Evolutionary conservation across 1,140 invertebrate species (phyloP), one percentile per base, ranked within the genome.

Genomic region (Papilio glaucus): DNA sequence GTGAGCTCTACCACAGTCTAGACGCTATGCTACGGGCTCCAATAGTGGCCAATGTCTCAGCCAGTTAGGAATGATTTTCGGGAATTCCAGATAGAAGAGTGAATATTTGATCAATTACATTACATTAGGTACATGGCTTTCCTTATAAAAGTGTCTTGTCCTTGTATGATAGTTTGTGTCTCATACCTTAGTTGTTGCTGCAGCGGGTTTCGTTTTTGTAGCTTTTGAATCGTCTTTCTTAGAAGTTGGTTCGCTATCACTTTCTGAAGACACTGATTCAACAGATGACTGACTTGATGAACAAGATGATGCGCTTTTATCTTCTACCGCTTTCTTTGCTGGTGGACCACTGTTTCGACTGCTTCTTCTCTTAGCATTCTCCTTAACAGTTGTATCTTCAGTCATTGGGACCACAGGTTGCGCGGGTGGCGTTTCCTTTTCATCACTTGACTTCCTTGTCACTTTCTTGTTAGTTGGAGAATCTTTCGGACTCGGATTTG

Each of bases 361-460:
- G 0, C 82, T 85, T 71, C 83, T 84, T 67, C 88, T 82, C 74
- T 93, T 93, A 18, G 83, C 82, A 75, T 86, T 92, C 10, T 92
- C 89, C 77, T 94, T 94, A 0, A 41, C 72, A 72, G 91, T 92
- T n/a, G 88, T 93, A 78, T 90, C 90, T 77, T 90, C 95, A 83
- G 77, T 93, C 75, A 79, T 91, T 53, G 78, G 71, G 29, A 78
- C 61, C 12, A 80, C 83, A 15, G 81, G 38, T 4, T 84, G 85
- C 38, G 81, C 83, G 0, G 82, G 81, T 45, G 79, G 75, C 7
- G 68, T 76, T 29, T 86, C 83, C 45, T 91, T 92, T 10, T 90
- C 88, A 18, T 89, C 87, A 70, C 84, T 88, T n/a, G 86, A 89
- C 61, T 88, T 91, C 33, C 80, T 82, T 18, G 78, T 85, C 78